Base-by-base conservation (phyloP, 2,113 vertebrate species). In the Ageneiosus marmoratus region DNA sequence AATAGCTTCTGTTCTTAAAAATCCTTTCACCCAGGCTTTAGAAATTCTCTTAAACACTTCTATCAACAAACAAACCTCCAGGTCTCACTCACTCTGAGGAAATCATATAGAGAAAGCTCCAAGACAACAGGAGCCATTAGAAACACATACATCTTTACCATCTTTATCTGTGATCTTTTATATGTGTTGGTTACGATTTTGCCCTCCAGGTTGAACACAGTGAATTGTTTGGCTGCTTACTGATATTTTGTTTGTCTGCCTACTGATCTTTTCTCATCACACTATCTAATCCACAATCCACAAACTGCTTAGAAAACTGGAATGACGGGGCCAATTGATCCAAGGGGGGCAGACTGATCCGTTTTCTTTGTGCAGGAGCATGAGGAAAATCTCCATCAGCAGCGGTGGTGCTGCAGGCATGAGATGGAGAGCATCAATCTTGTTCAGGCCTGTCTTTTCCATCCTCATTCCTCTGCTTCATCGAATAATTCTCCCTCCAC, bases 401-500 rank as follows among this genome's bases (percentile, higher is more conserved):
- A 62, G 62, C 63, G 53, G 83, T 67, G 81, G 72, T 27, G 44
- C 76, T 90, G 85, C 63, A 77, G 84, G 86, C 87, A 88, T 87
- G 82, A 82, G 83, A 84, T 84, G 79, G 85, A 90, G 86, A 82
- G 82, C 89, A 91, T 92, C 89, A 87, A 90, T 94, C 90, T 92
- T 77, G 60, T 75, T 87, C 79, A 67, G 48, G 72, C 67, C 48
- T 75, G 37, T 87, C 70, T 79, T 76, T 46, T 75, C 32, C 41
- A 16, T 56, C 82, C 65, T 75, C 60, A 77, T 63, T 78, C 46
- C 89, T 89, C 89, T 92, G 87, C 89, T 88, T 89, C 86, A 86
- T 86, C 86, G 84, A 89, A 88, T 91, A 91, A 91, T 93, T 92
- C 89, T 91, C 88, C 51, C 88, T 88, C 89, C 80, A 87, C 88